These are phyloP conservation scores for Agraylea sexmaculata DNA, from an alignment of 1,140 invertebrate genomes.

Conservation along the genomic window DNA sequence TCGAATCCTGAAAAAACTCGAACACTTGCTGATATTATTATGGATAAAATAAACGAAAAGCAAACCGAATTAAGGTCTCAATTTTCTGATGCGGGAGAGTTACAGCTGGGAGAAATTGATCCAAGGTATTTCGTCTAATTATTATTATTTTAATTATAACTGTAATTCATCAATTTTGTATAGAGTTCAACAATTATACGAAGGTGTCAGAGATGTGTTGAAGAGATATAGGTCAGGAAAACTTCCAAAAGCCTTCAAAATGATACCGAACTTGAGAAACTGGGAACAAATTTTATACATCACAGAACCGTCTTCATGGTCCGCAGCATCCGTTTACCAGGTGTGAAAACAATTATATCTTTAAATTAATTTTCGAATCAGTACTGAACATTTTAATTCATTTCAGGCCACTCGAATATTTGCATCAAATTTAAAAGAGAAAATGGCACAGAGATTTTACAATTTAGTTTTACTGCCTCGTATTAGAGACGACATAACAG, in stretches of 20 bases:
- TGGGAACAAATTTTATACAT: constrained; percentile 94
- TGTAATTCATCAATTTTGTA: constrained; percentile 12
- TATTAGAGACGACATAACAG: constrained; percentile 86
- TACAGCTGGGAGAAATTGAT: constrained; percentile 69
- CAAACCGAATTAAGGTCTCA: constrained; percentile 80
- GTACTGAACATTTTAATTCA: constrained; percentile 16
- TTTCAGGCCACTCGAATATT: constrained; percentile 85
- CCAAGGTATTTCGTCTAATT: constrained; percentile 34
- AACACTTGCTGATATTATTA: constrained; percentile 81
- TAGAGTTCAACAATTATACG: constrained; percentile 67
- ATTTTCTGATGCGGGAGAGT: constrained; percentile 63
- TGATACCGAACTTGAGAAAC: constrained; percentile 83
- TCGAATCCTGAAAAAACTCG: constrained; percentile 42
- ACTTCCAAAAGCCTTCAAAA: constrained; percentile 96
- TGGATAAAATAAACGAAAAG: constrained; percentile 88
- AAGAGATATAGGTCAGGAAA: constrained; percentile 88
- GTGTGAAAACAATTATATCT: constrained; percentile 18
- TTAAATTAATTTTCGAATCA: background rate
- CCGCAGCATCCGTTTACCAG: constrained; percentile 92
- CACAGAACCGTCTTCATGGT: constrained; percentile 72
- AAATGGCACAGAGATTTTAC: constrained; percentile 95
- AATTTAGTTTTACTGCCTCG: constrained; percentile 87
- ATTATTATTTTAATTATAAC: background rate
- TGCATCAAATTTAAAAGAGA: constrained; percentile 88
- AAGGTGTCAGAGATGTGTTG: constrained; percentile 78